Base-by-base conservation (phyloP, 2,113 vertebrate genomes). In the Prunella himalayana region DNA sequence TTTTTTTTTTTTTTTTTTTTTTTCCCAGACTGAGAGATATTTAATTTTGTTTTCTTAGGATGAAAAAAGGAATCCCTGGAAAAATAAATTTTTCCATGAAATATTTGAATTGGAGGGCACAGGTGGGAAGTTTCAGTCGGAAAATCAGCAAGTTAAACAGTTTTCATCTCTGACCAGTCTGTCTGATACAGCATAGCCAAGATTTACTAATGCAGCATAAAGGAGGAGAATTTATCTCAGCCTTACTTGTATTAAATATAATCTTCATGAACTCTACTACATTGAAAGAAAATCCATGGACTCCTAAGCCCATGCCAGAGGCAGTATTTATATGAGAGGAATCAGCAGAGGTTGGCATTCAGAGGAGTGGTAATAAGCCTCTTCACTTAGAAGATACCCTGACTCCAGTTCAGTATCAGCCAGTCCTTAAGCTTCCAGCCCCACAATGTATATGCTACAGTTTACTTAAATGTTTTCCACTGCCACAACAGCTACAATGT, bases 381-480 rank as follows among this genome's bases (percentile, higher is more conserved):
- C 27, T 69, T 68, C 15, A 33, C 39, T 82, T 66, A n/a, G 45
- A 73, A 61, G 39, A 45, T 2, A 33, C 2, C 47, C 30, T 44
- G 24, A 64, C 2, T 1, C 21, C 57, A 91, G 37, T 11, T 54
- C 42, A 63, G 88, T 90, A 80, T 45, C n/a, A 76, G 21, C 33
- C 35, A 39, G 9, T 19, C 56, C 20, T 0, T 65, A 49, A 88
- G 54, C 30, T 56, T 31, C 3, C 2, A 61, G 25, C 30, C 80
- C 65, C 45, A 76, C 21, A 37, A 85, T n/a, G 13, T 21, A 66
- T 6, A 80, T 21, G 22, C 11, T 63, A 27, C 28, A 72, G 45
- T 76, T 93, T 80, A 57, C 8, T 86, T 15, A 56, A 61, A 86
- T 84, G 54, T 31, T 68, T 95, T 88, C 68, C 71, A 39, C 28